These are phyloP conservation scores for Ips typographus DNA, from an alignment of 1,140 invertebrate genomes.

Conservation along the genomic window DNA sequence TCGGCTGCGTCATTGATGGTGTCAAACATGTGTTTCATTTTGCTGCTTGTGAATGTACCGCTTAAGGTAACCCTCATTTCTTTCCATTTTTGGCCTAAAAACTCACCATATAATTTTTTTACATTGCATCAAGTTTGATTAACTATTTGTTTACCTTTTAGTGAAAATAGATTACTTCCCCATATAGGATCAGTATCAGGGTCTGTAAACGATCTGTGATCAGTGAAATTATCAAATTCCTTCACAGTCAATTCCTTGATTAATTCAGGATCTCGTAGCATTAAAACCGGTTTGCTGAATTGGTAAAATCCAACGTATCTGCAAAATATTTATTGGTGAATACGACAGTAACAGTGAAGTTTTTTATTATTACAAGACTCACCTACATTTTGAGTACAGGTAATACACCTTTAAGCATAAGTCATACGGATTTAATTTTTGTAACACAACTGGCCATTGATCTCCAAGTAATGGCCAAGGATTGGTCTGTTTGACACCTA, in stretches of 20 bases:
- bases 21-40: slow-evolving; percentile 51
- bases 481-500: slow-evolving; percentile 50
- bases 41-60: slow-evolving; percentile 52
- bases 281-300: slow-evolving; percentile 50
- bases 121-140: neutral
- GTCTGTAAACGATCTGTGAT: neutral
- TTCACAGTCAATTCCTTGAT: slow-evolving; percentile 52
- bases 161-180: slow-evolving; percentile 55
- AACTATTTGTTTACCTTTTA: slow-evolving; percentile 52
- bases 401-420: slow-evolving; percentile 27
- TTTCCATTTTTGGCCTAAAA: slow-evolving; percentile 50
- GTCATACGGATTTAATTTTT: slow-evolving; percentile 22
- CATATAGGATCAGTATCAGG: slow-evolving; percentile 50
- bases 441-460: slow-evolving; percentile 6
- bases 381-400: slow-evolving; percentile 36
- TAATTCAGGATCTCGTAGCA: slow-evolving; percentile 53
- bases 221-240: slow-evolving; percentile 3
- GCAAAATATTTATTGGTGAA: neutral
- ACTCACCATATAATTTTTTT: neutral
- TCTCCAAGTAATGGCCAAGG: slow-evolving; percentile 52
- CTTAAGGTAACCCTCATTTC: slow-evolving; percentile 49
- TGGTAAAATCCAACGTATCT: slow-evolving; percentile 54
- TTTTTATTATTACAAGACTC: slow-evolving; percentile 10
- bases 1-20: slow-evolving; percentile 44
- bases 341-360: neutral